Conservation (phyloP, 2,113 vertebrate genomes). For the Phylloscopus trochiloides region DNA sequence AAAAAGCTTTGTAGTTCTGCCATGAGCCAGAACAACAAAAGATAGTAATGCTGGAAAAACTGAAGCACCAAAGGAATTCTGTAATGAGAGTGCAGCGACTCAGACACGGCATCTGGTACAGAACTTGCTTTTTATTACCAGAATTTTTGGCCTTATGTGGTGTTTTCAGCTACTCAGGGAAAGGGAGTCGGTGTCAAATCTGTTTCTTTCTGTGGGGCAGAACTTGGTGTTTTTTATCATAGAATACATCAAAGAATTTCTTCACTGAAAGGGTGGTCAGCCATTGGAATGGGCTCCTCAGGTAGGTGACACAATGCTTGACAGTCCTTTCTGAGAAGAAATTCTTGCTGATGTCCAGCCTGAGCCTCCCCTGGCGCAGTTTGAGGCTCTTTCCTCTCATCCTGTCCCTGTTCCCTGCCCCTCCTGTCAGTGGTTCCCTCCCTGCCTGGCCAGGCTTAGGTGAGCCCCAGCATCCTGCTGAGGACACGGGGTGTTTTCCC, state of each 20-base stretch:
- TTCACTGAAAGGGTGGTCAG: neutral
- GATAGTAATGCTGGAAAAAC: neutral
- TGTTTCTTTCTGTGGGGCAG: neutral
- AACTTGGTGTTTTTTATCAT: neutral
- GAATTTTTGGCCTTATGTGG: neutral
- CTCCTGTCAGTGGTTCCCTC: neutral
- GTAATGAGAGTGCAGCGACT: neutral
- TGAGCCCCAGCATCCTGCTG: neutral
- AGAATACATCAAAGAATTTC: neutral
- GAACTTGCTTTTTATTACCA: neutral
- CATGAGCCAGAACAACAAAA: neutral
- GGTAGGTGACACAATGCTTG: neutral
- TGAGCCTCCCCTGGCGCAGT: neutral
- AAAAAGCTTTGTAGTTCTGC: neutral
- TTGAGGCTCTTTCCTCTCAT: fast-evolving
- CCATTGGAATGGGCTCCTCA: neutral
- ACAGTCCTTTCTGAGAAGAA: neutral
- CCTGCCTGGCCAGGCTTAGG: neutral
- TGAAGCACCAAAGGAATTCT: neutral
- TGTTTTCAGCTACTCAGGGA: neutral
- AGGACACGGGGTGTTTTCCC: neutral
- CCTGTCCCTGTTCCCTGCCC: neutral
- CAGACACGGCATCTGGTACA: neutral
- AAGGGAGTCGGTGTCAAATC: neutral
- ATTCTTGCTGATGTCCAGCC: neutral